phyloP scores from a whole-genome alignment of 2,888 invertebrate species.

The Andrena bicolor region DNA sequence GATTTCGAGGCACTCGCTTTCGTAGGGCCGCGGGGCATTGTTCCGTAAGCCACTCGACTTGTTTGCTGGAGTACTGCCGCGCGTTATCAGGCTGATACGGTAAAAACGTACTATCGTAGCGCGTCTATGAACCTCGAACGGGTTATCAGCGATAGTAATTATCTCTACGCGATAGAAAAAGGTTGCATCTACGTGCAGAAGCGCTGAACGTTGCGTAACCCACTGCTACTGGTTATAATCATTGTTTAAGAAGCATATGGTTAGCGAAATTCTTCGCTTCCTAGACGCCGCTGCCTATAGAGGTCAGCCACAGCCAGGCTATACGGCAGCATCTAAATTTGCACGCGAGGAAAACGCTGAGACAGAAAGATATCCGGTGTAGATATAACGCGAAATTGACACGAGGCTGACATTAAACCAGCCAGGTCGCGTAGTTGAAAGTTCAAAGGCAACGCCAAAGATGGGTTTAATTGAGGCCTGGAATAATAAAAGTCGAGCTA shows the following conservation, averaged over 20 bases:
- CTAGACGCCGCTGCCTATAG: not conserved
- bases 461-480: not conserved
- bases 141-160: slow-evolving; percentile 52
- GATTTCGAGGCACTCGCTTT: not conserved
- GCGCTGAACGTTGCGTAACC: slow-evolving; percentile 18
- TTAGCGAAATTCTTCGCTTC: not conserved
- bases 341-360: not conserved
- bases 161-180: slow-evolving; percentile 19
- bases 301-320: not conserved
- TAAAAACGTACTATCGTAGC: slow-evolving; percentile 1
- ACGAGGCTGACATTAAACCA: slow-evolving; percentile 11
- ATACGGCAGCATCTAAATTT: not conserved
- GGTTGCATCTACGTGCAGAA: slow-evolving; percentile 1
- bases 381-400: slow-evolving; percentile 10
- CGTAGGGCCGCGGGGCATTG: not conserved
- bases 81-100: not conserved
- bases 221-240: not conserved
- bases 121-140: slow-evolving; percentile 11
- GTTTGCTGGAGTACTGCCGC: not conserved
- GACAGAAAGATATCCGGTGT: not conserved
- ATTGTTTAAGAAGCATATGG: not conserved
- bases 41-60: not conserved
- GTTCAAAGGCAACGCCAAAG: slow-evolving; percentile 22
- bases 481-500: not conserved
- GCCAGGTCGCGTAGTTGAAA: slow-evolving; percentile 18